phyloP scores from a whole-genome alignment of 2,797 vertebrate genomes.

The Nannoperca obscura region DNA sequence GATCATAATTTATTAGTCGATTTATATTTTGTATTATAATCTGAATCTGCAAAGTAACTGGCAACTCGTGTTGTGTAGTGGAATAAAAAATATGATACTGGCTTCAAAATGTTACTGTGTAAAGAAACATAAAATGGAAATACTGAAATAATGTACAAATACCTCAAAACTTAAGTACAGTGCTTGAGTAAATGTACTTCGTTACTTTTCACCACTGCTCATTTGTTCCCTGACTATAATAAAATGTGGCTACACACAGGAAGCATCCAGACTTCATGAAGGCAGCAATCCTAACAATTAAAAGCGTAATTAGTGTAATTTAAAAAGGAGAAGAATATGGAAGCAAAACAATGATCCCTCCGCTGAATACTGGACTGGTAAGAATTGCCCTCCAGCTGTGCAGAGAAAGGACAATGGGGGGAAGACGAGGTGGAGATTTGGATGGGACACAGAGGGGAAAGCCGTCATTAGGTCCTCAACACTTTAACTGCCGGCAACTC shows the following conservation, averaged over 20 bases:
- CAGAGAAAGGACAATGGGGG: conserved; percentile 20
- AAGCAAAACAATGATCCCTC: conserved; percentile 1
- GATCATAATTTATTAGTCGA: no score
- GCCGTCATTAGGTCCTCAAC: conserved; percentile 47
- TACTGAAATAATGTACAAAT: no score
- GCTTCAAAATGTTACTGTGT: no score
- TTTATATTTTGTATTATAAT: no score
- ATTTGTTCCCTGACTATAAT: no score
- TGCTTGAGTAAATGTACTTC: no score
- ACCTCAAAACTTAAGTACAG: no score
- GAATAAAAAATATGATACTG: no score
- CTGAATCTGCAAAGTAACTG: no score
- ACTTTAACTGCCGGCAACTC: background rate
- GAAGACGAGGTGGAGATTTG: background rate
- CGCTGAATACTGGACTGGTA: background rate
- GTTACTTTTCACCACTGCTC: no score
- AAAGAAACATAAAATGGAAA: no score
- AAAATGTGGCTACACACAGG: background rate
- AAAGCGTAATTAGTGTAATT: background rate
- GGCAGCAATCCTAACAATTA: background rate
- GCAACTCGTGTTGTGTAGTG: no score
- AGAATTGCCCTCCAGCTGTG: background rate
- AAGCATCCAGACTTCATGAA: background rate
- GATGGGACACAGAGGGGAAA: conserved; percentile 25
- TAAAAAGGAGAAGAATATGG: background rate